Conservation (phyloP, 2,113 vertebrate species). For the Pimephales promelas region DNA sequence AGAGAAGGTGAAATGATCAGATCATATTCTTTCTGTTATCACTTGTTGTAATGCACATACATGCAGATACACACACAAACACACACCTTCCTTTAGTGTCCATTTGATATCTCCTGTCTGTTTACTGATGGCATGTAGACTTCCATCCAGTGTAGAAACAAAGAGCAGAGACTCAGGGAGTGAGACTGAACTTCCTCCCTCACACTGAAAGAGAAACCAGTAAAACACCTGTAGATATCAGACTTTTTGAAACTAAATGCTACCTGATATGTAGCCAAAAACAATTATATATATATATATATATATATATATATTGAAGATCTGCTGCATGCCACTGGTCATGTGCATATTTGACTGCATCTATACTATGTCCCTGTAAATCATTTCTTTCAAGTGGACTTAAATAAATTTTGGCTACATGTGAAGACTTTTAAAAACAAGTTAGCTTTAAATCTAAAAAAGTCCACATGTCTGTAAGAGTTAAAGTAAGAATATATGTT, state of each 20-base stretch:
- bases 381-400: too few species aligned
- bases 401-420: neutral
- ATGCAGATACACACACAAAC: conserved; percentile 64
- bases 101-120: conserved; percentile 89
- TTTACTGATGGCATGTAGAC: conserved; percentile 89
- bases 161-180: conserved; percentile 88
- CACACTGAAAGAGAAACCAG: conserved; percentile 68
- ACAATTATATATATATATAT: too few species aligned
- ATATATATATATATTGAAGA: too few species aligned
- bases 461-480: too few species aligned
- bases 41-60: conserved; percentile 1
- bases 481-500: neutral
- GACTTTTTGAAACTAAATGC: conserved; percentile 21
- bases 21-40: neutral
- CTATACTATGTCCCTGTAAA: too few species aligned
- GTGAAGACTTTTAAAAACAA: neutral
- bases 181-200: conserved; percentile 71
- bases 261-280: conserved; percentile 29
- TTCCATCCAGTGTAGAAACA: conserved; percentile 91
- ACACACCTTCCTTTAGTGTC: conserved; percentile 89
- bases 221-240: neutral
- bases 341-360: too few species aligned
- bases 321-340: too few species aligned
- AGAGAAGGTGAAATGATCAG: conserved; percentile 10
- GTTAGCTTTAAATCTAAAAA: neutral